phyloP scores from a whole-genome alignment of 23 tunicate species.

The Halocynthia roretzi region DNA sequence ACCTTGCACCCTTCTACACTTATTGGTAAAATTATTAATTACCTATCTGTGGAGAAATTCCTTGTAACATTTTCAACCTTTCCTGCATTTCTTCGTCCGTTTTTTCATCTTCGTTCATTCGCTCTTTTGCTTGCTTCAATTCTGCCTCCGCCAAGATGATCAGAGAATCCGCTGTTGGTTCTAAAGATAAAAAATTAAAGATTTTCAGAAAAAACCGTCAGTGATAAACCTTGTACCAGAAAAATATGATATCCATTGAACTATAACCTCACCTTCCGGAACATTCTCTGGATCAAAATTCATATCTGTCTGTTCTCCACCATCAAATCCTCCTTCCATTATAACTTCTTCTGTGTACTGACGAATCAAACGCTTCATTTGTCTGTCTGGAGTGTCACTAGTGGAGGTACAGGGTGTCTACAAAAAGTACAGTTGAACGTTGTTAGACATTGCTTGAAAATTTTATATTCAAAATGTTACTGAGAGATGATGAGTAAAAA shows the following conservation, averaged over 20 bases:
- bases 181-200: neutral
- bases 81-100: conserved; percentile 46
- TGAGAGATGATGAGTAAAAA: too few species aligned
- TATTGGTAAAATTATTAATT: too few species aligned
- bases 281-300: conserved; percentile 9
- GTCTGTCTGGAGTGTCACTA: conserved; percentile 21
- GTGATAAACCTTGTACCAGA: neutral
- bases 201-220: too few species aligned
- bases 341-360: conserved; percentile 50
- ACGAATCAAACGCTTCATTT: conserved; percentile 63
- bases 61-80: conserved; percentile 36
- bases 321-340: neutral
- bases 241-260: neutral
- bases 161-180: conserved; percentile 56
- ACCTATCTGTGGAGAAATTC: conserved; percentile 30
- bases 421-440: neutral
- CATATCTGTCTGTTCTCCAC: neutral
- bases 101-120: conserved; percentile 16
- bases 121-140: conserved; percentile 33
- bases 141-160: conserved; percentile 50
- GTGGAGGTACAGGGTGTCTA: conserved; percentile 30
- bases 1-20: too few species aligned
- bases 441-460: too few species aligned
- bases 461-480: too few species aligned
- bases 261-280: conserved; percentile 10